Evolutionary conservation across 2,113 vertebrate species (phyloP).

Genomic region (Poecilia latipinna): DNA sequence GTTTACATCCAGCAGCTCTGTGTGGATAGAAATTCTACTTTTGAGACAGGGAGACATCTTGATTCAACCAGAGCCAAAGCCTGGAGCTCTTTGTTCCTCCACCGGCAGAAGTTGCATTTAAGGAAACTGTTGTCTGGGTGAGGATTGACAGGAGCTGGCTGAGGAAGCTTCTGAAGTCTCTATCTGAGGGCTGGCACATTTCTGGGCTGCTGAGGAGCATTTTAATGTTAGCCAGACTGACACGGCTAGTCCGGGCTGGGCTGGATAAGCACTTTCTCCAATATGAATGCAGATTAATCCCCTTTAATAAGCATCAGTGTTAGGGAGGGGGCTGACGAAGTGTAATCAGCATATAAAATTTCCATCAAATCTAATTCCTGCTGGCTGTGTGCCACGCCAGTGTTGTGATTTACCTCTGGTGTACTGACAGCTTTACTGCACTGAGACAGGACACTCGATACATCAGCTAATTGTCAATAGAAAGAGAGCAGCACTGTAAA

Average conservation of each 20-base stretch:
- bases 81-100: constrained; percentile 54
- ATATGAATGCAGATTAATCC: constrained; percentile 90
- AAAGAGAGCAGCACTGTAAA: constrained; percentile 22
- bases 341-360: constrained; percentile 88
- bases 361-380: constrained; percentile 84
- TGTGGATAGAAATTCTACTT: constrained; percentile 26
- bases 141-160: constrained; percentile 50
- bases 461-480: constrained; percentile 67
- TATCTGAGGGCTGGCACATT: constrained; percentile 89
- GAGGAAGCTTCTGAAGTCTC: constrained; percentile 68
- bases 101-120: constrained; percentile 48
- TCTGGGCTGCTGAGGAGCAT: constrained; percentile 80
- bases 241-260: constrained; percentile 56
- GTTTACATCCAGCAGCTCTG: neutral
- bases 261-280: constrained; percentile 86
- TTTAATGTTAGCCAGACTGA: constrained; percentile 84
- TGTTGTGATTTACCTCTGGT: constrained; percentile 76
- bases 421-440: constrained; percentile 72
- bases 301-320: constrained; percentile 90
- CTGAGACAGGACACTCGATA: constrained; percentile 58
- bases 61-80: constrained; percentile 42
- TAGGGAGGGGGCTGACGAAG: constrained; percentile 56
- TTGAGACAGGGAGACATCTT: constrained; percentile 34
- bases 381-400: constrained; percentile 72
- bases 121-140: constrained; percentile 41